Evolutionary conservation across 2,888 invertebrate species (phyloP).

Genomic region (Chromoteleia sp.): DNA sequence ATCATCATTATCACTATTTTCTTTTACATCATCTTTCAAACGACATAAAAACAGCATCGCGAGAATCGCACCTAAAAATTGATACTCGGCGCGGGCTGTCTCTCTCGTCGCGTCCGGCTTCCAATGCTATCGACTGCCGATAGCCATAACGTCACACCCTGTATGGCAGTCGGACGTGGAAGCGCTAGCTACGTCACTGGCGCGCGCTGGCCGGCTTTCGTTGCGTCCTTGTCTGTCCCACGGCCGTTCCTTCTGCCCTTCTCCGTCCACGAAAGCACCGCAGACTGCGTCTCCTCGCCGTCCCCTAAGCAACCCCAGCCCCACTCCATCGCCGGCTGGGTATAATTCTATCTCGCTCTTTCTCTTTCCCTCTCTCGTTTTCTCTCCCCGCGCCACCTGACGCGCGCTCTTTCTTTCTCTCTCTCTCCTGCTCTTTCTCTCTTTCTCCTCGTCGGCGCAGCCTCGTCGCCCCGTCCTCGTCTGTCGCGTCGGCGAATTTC

Average conservation of each 20-base stretch:
- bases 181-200: conserved; percentile 69
- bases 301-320: conserved; percentile 65
- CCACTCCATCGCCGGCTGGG: conserved; percentile 63
- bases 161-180: conserved; percentile 39
- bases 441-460: conserved; percentile 62
- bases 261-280: conserved; percentile 72
- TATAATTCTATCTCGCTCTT: conserved; percentile 49
- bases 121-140: conserved; percentile 61
- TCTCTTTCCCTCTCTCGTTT: conserved; percentile 22
- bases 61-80: conserved; percentile 22
- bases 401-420: conserved; percentile 30
- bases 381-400: conserved; percentile 12
- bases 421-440: conserved; percentile 41
- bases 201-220: conserved; percentile 69
- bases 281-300: conserved; percentile 75
- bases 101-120: background rate
- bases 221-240: conserved; percentile 40
- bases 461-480: conserved; percentile 75
- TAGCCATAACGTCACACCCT: conserved; percentile 67
- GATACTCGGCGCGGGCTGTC: conserved; percentile 41
- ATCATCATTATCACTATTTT: no score
- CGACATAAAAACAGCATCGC: background rate
- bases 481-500: conserved; percentile 82
- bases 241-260: conserved; percentile 27
- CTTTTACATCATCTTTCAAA: no score